Percentiles rank a stretch among this genome's conserved stretches.
phyloP scores from a whole-genome alignment of 1,140 invertebrate species.

The Hypsibius dujardini region DNA sequence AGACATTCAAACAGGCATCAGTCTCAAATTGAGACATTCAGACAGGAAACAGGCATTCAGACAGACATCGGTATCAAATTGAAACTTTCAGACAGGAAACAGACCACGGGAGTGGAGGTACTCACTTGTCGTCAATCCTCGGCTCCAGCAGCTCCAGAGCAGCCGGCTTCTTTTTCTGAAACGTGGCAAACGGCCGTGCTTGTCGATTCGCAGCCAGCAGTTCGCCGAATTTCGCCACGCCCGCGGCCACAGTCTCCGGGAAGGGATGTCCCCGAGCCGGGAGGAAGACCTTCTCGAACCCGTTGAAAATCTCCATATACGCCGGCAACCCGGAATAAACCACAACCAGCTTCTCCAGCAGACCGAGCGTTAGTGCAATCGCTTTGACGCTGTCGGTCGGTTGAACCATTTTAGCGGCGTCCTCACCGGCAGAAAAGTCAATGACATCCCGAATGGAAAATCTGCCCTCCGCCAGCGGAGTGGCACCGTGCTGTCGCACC shows the following conservation, averaged over 20 bases:
- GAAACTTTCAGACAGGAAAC: conserved; percentile 10
- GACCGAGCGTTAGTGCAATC: conserved; percentile 16
- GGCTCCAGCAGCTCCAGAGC: conserved; percentile 64
- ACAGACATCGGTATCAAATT: too few species aligned
- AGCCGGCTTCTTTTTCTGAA: conserved; percentile 50
- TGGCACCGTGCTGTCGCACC: conserved; percentile 25
- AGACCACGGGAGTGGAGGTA: conserved; percentile 11
- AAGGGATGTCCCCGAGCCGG: not conserved
- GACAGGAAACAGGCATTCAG: not conserved
- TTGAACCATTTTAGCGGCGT: not conserved
- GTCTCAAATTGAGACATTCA: not conserved
- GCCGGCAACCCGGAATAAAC: conserved; percentile 29
- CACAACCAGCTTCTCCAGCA: conserved; percentile 20
- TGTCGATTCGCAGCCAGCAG: conserved; percentile 18
- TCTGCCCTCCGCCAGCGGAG: conserved; percentile 7
- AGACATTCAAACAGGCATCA: too few species aligned
- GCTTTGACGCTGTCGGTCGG: conserved; percentile 18
- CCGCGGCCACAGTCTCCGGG: not conserved
- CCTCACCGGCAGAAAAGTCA: not conserved
- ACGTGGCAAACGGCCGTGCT: conserved; percentile 20
- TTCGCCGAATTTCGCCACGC: not conserved
- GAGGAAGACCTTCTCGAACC: conserved; percentile 35
- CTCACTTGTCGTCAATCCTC: conserved; percentile 45
- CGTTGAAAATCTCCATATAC: conserved; percentile 34
- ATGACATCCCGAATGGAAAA: conserved; percentile 10